Evolutionary conservation across 1,140 invertebrate species (phyloP), one percentile per base, ranked within the genome.

Genomic region (Teleopsis dalmanni): DNA sequence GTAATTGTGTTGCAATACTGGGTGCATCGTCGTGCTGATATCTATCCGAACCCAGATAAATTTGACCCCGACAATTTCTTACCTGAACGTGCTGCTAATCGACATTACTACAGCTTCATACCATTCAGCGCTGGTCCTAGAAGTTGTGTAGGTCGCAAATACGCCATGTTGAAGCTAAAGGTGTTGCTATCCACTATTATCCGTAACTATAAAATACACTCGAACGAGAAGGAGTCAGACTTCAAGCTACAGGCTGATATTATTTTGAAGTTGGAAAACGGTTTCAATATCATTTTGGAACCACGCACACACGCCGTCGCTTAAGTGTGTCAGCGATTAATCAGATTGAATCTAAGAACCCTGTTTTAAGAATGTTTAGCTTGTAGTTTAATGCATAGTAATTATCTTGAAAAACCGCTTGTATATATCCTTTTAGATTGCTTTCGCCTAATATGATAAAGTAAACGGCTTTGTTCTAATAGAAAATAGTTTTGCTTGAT

Each of bases 1-100:
- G 78, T 85, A 1, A 70, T 87, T 0, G 77, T 91, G 36, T 62
- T 75, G 2, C 81, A 78, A 13, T 85, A 78, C 59, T 81, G 82
- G 58, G 71, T 91, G 25, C 92, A 95, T 71, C 81, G 88, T 41
- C 75, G 85, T 44, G 70, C 78, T 9, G 81, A 91, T 53, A 76
- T 83, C 52, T 95, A 85, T 68, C 81, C 87, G 1, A 85, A 96
- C 63, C 88, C 93, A 0, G 76, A 87, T 25, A 77, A 73, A 44
- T 97, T 94, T 66, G 78, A 95, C 74, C 93, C 94, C 0, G 91
- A 96, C 52, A 85, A 93, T 64, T 97, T 96, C 76, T 73, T 91
- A 36, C 84, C 87, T 0, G 91, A 95, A 68, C 83, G 81, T 49
- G 80, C 81, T 40, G 79, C 83, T 42, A 81, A 81, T 61, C 75